These are phyloP conservation scores for Hylomyscus alleni DNA, from an alignment of 2,797 vertebrate species.

Conservation along the genomic window DNA sequence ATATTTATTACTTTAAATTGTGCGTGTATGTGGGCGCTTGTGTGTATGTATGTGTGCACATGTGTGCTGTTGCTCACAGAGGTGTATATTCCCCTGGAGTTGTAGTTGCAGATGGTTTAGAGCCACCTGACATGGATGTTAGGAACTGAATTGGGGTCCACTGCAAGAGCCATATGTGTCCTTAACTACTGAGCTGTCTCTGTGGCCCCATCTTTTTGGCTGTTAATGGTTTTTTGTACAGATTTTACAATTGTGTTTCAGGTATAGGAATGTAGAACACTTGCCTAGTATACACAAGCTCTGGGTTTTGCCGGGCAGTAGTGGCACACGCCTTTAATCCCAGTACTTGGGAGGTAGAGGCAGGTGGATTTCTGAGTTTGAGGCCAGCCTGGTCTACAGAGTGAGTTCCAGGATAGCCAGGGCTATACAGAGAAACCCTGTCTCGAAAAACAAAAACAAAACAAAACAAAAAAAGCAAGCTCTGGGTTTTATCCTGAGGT, in stretches of 20 bases:
- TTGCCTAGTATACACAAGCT: background rate
- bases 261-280: background rate
- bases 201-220: background rate
- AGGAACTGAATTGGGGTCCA: background rate
- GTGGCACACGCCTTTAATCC: too few species aligned
- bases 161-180: background rate
- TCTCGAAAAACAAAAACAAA: too few species aligned
- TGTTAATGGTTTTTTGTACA: background rate
- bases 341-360: too few species aligned
- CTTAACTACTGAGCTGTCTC: background rate
- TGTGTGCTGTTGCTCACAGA: background rate
- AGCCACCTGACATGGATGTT: background rate
- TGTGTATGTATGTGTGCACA: background rate
- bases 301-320: too few species aligned
- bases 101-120: background rate
- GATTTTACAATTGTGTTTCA: background rate
- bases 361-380: too few species aligned
- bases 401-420: too few species aligned
- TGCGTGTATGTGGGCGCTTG: background rate
- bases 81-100: background rate
- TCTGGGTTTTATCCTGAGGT: background rate
- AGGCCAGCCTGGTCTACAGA: too few species aligned
- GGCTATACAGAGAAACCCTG: too few species aligned
- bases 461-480: background rate
- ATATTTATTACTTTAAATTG: background rate